Evolutionary conservation across 2,113 vertebrate species (phyloP).

Genomic region (Merops nubicus): DNA sequence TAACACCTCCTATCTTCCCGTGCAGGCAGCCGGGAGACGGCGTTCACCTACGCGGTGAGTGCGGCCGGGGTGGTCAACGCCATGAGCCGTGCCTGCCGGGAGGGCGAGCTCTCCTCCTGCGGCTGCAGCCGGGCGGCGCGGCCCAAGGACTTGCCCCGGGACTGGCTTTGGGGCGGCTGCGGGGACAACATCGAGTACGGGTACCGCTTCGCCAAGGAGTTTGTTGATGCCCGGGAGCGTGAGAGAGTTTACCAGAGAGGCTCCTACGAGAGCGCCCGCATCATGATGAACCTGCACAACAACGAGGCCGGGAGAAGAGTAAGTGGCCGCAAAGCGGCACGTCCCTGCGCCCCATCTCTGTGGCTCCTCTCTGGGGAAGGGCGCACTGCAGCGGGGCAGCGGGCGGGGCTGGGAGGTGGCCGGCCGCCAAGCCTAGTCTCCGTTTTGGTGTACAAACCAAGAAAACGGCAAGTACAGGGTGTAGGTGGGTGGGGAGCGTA

Average conservation of each 20-base stretch:
- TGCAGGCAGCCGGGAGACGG: conserved; percentile 94
- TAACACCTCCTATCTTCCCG: background rate
- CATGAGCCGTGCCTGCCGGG: conserved; percentile 94
- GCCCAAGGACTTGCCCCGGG: conserved; percentile 93
- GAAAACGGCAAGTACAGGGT: background rate
- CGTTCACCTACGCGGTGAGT: conserved; percentile 95
- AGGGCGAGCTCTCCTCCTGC: conserved; percentile 95
- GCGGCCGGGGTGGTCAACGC: conserved; percentile 96
- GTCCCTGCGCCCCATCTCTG: rapidly evolving
- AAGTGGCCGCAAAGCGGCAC: background rate
- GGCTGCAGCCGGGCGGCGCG: conserved; percentile 93
- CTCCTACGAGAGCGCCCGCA: conserved; percentile 88
- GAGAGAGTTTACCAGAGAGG: conserved; percentile 92
- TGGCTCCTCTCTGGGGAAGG: background rate
- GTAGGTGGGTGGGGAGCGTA: background rate
- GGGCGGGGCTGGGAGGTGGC: rapidly evolving
- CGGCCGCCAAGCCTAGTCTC: background rate
- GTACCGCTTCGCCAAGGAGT: conserved; percentile 96
- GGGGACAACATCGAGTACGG: conserved; percentile 97
- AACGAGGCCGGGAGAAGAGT: conserved; percentile 95
- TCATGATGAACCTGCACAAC: conserved; percentile 96
- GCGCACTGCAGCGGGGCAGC: rapidly evolving
- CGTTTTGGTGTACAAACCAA: rapidly evolving
- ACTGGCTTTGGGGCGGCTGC: conserved; percentile 99
- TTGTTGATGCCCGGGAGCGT: conserved; percentile 94